Evolutionary conservation across 2,888 invertebrate species (phyloP), one percentile per base, ranked within the genome.

Genomic region (Torymus texanus): DNA sequence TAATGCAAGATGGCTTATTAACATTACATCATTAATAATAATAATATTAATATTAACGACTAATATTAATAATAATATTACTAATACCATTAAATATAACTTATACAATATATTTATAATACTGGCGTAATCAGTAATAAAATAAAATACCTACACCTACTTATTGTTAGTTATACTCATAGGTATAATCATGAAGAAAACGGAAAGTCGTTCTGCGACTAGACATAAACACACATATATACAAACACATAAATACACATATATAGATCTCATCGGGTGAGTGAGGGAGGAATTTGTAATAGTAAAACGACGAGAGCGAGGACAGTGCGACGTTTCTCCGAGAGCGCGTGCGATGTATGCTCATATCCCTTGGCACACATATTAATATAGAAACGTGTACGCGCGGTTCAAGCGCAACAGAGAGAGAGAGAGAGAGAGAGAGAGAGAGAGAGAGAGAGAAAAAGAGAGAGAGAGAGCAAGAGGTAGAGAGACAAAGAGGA

Each of bases 241-340:
- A 24, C 24, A 29, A 3, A 29, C 29, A 29, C 29, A 29, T 5
- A 5, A 1, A 29, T 5, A 29, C 29, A 29, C 29, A 29, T 29
- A 29, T 5, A 29, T 29, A 29, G 29, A 29, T 29, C 29, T 29
- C 29, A 29, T 29, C 29, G 4, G 3, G 29, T 3, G 29, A 29
- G 29, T 3, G 29, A 29, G 29, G 2, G 29, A 29, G 29, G 29
- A 29, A 29, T 29, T 5, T 29, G 29, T 29, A 29, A 29, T 29
- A 29, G 29, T 29, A 29, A n/a, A 77, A 71, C 13, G 58, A 71
- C n/a, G 14, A n/a, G 55, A 66, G 79, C 67, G 80, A 80, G 80
- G 80, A 78, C 80, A 78, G 80, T 80, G 77, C 80, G 80, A 80
- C 71, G 71, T 75, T 80, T 77, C 80, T 80, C 77, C 80, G 68